Percentiles rank a stretch among this genome's conserved stretches.
These are phyloP conservation scores for Taenaris catops DNA, from an alignment of 2,888 invertebrate species.

Conservation along the genomic window DNA sequence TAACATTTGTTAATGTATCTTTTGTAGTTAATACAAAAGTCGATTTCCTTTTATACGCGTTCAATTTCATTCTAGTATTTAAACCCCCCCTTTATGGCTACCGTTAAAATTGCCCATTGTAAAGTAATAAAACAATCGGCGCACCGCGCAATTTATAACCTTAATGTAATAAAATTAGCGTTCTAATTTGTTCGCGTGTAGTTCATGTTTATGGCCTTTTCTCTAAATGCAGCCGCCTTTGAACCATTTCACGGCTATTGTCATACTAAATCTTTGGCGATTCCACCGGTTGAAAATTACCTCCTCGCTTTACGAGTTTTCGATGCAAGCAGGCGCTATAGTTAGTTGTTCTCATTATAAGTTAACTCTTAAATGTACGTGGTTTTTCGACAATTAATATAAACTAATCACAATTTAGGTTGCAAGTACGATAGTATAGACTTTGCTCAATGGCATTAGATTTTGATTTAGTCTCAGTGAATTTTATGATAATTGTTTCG, in stretches of 20 bases:
- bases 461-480: no score
- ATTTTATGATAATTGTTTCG: no score
- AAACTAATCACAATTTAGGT: no score
- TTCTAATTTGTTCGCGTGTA: slow-evolving; percentile 65
- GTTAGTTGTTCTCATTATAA: neutral
- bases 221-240: slow-evolving; percentile 42
- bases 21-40: slow-evolving; percentile 22
- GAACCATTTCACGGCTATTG: slow-evolving; percentile 71
- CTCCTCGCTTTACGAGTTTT: slow-evolving; percentile 62
- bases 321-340: slow-evolving; percentile 15
- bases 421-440: no score
- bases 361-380: neutral
- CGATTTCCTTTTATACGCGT: slow-evolving; percentile 27
- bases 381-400: no score
- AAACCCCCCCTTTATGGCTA: slow-evolving; percentile 42
- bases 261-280: slow-evolving; percentile 32
- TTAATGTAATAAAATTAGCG: slow-evolving; percentile 68
- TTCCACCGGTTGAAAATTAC: slow-evolving; percentile 62
- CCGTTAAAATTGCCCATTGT: slow-evolving; percentile 55
- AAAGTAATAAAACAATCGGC: slow-evolving; percentile 58
- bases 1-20: slow-evolving; percentile 8
- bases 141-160: slow-evolving; percentile 56
- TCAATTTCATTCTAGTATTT: slow-evolving; percentile 25
- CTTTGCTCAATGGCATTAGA: no score
- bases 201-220: slow-evolving; percentile 58